Evolutionary conservation across 2,888 invertebrate genomes (phyloP).

Genomic region (Acanthosepion pharaonis): DNA sequence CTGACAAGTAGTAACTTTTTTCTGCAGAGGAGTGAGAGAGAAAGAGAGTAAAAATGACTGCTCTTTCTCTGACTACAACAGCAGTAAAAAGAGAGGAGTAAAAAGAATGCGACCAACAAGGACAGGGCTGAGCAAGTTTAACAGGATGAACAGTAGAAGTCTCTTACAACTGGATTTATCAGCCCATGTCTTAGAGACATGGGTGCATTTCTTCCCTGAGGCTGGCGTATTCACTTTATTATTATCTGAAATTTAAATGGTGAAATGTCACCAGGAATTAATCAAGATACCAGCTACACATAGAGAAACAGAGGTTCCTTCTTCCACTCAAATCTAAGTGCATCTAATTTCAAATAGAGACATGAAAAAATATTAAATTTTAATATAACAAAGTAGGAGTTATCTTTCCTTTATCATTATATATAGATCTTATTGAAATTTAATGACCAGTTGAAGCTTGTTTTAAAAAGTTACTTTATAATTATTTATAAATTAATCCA

Average conservation of each 20-base stretch:
- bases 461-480: background rate
- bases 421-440: background rate
- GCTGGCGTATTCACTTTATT: slow-evolving; percentile 45
- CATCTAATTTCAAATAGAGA: background rate
- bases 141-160: slow-evolving; percentile 38
- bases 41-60: background rate
- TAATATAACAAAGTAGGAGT: background rate
- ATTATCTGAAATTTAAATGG: slow-evolving; percentile 48
- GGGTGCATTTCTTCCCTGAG: slow-evolving; percentile 46
- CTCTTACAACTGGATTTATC: slow-evolving; percentile 45
- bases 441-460: background rate
- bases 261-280: slow-evolving; percentile 42
- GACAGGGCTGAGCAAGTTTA: slow-evolving; percentile 39
- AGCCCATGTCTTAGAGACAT: slow-evolving; percentile 42
- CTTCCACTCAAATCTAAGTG: background rate
- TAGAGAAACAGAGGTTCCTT: background rate
- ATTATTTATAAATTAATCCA: background rate
- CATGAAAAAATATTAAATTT: background rate
- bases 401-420: background rate
- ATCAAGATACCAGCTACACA: background rate
- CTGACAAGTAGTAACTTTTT: background rate
- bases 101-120: slow-evolving; percentile 35
- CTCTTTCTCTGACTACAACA: background rate
- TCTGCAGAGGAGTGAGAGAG: background rate
- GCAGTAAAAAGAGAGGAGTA: background rate